Evolutionary conservation across 2,888 invertebrate species (phyloP), one percentile per base, ranked within the genome.

Genomic region (Mesodorylaimus sp.): DNA sequence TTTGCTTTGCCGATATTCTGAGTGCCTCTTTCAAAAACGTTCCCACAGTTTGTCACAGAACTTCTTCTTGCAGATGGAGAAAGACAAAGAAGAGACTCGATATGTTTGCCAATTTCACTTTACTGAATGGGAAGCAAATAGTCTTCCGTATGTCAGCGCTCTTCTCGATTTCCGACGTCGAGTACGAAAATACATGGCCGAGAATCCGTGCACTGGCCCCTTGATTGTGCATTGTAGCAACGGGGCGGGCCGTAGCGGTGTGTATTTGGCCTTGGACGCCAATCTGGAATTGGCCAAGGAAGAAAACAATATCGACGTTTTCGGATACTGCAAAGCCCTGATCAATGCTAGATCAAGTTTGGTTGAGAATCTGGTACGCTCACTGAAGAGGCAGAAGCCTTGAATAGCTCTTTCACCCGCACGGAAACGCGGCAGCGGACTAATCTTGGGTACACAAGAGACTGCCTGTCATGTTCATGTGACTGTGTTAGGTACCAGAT

Each of bases 181-280:
- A 43, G 86, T 97, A 1, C 76, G 87, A 26, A 80, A 84, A 1
- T 87, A 85, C 41, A 83, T 87, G 50, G 83, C 84, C 1, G 79
- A 81, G 38, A 59, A 61, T 50, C 57, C 57, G 19, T 56, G 60
- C 2, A 60, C 61, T 42, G 93, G 91, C 1, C 95, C 95, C 0
- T 83, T 89, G 75, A 76, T 97, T 45, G 91, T 97, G 13, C 95
- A 97, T 68, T 95, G 95, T 85, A 95, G 93, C 70, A 91, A 93
- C 65, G 95, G 95, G 1, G 93, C 89, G 13, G 93, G 91, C 21
- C 75, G 95, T 56, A 89, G 91, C 0, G 95, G 95, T 0, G 89
- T 93, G 1, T 97, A 87, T 68, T 72, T 93, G 60, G 84, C 89
- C 23, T 79, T 97, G 50, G 95, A 97, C 68, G 88, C 89, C 36